phyloP scores from a whole-genome alignment of 2,113 vertebrate species.

The Malurus alboscapulatus region DNA sequence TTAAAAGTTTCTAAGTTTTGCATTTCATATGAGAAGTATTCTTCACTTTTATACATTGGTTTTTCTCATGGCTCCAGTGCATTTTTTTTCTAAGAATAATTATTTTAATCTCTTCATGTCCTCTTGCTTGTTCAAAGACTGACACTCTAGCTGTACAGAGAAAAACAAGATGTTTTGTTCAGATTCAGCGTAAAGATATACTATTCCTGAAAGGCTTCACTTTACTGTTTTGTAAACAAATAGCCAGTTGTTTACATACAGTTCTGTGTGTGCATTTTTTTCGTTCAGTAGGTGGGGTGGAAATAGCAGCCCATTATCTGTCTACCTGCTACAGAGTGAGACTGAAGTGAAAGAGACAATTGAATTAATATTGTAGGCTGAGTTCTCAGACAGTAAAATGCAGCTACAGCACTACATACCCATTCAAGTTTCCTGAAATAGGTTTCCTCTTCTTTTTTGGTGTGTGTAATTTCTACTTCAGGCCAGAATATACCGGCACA shows the following conservation, averaged over 20 bases:
- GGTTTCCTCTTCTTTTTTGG: not conserved
- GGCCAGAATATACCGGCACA: not conserved
- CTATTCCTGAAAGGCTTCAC: not conserved
- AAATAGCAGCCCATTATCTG: not conserved
- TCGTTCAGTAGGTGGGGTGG: not conserved
- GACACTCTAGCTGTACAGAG: not conserved
- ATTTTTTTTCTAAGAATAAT: not conserved
- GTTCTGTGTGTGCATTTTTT: not conserved
- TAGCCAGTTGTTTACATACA: not conserved
- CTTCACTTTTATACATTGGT: not conserved
- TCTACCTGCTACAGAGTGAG: not conserved
- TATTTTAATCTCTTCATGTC: not conserved
- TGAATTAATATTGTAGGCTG: not conserved
- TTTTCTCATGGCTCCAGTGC: not conserved
- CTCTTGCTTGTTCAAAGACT: not conserved
- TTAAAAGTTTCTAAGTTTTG: not conserved
- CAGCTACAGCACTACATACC: not conserved
- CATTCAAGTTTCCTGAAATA: not conserved
- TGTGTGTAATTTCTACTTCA: not conserved
- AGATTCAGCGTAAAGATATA: not conserved
- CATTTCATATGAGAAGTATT: not conserved
- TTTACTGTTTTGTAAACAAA: constrained; percentile 33
- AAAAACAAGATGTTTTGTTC: not conserved
- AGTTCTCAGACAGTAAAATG: not conserved
- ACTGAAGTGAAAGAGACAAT: not conserved